Evolutionary conservation across 2,113 vertebrate genomes (phyloP).

Genomic region (Sander lucioperca): DNA sequence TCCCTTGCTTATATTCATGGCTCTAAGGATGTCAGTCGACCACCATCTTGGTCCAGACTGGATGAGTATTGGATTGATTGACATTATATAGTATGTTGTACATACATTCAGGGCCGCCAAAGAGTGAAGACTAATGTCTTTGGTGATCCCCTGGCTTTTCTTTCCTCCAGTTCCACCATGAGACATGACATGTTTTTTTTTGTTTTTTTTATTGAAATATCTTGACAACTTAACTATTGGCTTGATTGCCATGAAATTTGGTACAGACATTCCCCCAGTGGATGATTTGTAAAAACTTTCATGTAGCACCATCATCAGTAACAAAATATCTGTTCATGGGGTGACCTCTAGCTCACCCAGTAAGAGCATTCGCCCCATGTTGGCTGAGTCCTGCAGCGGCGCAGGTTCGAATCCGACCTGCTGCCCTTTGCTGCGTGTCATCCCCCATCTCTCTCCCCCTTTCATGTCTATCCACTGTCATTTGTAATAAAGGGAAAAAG

Average conservation of each 20-base stretch:
- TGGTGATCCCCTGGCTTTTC: neutral
- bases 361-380: too few species aligned
- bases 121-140: neutral
- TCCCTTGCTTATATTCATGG: neutral
- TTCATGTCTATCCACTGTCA: too few species aligned
- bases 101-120: neutral
- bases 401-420: too few species aligned
- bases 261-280: neutral
- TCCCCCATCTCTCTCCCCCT: too few species aligned
- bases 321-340: too few species aligned
- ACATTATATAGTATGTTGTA: neutral
- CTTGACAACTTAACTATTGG: neutral
- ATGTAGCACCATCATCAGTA: too few species aligned
- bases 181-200: too few species aligned
- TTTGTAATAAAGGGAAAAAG: too few species aligned
- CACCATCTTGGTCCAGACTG: neutral
- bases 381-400: too few species aligned
- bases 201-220: neutral
- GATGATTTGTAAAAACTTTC: neutral
- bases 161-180: neutral
- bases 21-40: neutral
- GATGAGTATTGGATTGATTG: neutral
- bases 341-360: too few species aligned
- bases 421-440: too few species aligned
- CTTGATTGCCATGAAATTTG: neutral